These are phyloP conservation scores for Myotis daubentonii DNA, from an alignment of 2,797 vertebrate genomes.

Conservation along the genomic window DNA sequence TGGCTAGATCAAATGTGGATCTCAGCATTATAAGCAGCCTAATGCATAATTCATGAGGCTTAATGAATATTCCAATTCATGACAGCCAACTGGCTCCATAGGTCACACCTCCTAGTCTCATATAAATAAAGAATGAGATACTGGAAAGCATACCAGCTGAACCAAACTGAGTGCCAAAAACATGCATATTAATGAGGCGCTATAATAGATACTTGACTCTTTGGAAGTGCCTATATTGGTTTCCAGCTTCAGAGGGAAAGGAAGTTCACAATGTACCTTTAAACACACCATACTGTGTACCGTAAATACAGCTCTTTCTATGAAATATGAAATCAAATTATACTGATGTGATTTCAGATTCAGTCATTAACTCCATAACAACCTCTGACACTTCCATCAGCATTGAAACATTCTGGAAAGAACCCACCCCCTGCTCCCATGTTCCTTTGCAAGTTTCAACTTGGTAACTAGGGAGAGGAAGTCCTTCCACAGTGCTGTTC, in stretches of 20 bases:
- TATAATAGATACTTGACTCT: conserved; percentile 88
- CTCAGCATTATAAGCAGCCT: conserved; percentile 85
- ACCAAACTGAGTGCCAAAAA: conserved; percentile 86
- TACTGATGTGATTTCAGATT: conserved; percentile 75
- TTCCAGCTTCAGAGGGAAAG: conserved; percentile 81
- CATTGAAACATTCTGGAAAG: conserved; percentile 81
- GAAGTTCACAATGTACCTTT: conserved; percentile 81
- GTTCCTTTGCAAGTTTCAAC: conserved; percentile 82
- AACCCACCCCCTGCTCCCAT: conserved; percentile 84
- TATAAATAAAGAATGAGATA: conserved; percentile 90
- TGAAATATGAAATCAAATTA: conserved; percentile 68
- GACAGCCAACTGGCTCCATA: conserved; percentile 88
- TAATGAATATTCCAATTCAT: conserved; percentile 91
- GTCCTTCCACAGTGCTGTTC: conserved; percentile 86
- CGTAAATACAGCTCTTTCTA: conserved; percentile 21
- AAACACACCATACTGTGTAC: conserved; percentile 52
- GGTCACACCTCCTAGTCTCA: conserved; percentile 87
- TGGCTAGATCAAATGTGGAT: conserved; percentile 86
- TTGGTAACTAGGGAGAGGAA: conserved; percentile 91
- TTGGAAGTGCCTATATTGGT: conserved; percentile 85
- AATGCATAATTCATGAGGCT: conserved; percentile 89
- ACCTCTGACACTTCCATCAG: conserved; percentile 75
- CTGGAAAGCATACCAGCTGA: conserved; percentile 89
- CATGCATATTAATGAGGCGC: conserved; percentile 88
- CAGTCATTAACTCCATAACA: conserved; percentile 79